These are phyloP conservation scores for Acipenser transmontanus DNA, from an alignment of 2,797 vertebrate genomes.

Conservation along the genomic window DNA sequence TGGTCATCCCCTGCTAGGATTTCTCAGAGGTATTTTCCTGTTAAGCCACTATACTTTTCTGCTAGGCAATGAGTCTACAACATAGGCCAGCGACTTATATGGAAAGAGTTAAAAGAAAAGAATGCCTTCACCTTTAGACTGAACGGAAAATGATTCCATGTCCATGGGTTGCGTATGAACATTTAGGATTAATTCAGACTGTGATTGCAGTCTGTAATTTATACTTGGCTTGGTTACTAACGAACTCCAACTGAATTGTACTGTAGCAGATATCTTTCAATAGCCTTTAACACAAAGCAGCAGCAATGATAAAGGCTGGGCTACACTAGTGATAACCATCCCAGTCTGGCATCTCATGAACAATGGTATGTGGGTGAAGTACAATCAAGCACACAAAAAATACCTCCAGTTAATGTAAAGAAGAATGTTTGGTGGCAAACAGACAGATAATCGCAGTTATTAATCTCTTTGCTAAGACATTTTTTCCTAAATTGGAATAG, in stretches of 20 bases:
- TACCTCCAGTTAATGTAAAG: not conserved
- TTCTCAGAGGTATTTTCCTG: too few relatives aligned
- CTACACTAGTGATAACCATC: not conserved
- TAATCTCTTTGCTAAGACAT: conserved; percentile 8
- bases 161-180: not conserved
- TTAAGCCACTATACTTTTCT: too few relatives aligned
- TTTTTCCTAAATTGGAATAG: not conserved
- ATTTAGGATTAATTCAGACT: not conserved
- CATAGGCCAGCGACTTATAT: not conserved
- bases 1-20: too few relatives aligned
- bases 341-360: not conserved
- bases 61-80: too few relatives aligned
- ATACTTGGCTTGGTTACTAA: not conserved
- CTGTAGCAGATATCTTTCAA: not conserved
- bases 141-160: not conserved
- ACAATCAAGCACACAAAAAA: not conserved
- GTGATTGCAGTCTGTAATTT: not conserved
- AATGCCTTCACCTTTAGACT: not conserved
- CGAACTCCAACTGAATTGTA: not conserved
- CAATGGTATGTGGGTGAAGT: not conserved
- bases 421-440: not conserved
- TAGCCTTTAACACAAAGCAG: not conserved
- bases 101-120: not conserved
- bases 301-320: not conserved
- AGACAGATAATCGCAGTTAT: not conserved